Evolutionary conservation across 1,140 invertebrate genomes (phyloP), one percentile per base, ranked within the genome.

Genomic region (Cryptotermes secundus): DNA sequence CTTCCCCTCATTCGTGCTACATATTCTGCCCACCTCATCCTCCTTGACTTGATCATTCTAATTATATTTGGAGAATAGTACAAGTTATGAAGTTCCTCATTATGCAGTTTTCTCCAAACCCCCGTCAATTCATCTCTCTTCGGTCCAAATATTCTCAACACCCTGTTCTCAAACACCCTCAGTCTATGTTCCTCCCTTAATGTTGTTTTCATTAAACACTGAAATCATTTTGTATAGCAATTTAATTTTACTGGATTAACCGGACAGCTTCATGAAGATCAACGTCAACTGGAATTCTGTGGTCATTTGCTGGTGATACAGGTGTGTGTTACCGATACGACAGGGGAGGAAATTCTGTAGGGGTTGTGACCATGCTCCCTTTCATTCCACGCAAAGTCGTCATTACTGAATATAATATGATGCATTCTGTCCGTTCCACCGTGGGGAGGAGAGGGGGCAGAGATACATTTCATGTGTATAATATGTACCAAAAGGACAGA

Each of bases 341-440:
- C 0, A 14, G 59, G 59, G n/a, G 26, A 9, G 59, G 26, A 2
- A 72, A n/a, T n/a, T 59, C 7, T 72, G 1, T 9, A n/a, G 10
- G 31, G 59, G 14, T 49, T 14, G 45, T n/a, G 59, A n/a, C 59
- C 7, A 72, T 72, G 26, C 26, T 7, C 26, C 26, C 59, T 31
- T 19, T 10, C 26, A 3, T 7, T 72, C 59, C 59, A 72, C 59
- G 59, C 59, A 72, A 72, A 72, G 59, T 72, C 59, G 26, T 72
- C 59, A 72, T 72, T 72, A 72, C 59, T 72, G 59, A 72, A 72
- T 72, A 72, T 26, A 72, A 72, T 72, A 72, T 72, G 59, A 72
- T 72, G 59, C 59, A 72, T 72, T 72, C 45, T 49, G 45, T 19
- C 3, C 14, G 45, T 49, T 49, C 45, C 59, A 72, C 59, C 26